Conservation (phyloP, 2,797 vertebrate species). For the Glyptemys insculpta region DNA sequence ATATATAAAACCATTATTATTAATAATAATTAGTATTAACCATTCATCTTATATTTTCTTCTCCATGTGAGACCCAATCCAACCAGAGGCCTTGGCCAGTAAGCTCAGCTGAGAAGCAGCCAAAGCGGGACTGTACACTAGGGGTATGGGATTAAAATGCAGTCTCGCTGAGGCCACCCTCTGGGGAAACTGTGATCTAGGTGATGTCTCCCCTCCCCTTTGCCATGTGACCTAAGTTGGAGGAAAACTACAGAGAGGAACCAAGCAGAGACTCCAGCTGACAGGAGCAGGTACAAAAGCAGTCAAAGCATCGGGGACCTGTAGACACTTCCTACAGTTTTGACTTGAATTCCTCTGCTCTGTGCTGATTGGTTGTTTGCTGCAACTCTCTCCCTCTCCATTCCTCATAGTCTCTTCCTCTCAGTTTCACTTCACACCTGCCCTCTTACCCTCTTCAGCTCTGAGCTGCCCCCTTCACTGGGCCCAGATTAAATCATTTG, state of each 20-base stretch:
- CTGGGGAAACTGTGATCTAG: not conserved
- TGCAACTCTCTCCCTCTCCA: no score
- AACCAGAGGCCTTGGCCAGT: not conserved
- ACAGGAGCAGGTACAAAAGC: no score
- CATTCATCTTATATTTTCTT: not conserved
- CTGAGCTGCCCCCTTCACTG: not conserved
- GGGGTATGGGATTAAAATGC: not conserved
- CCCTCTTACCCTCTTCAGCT: not conserved
- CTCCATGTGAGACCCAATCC: not conserved
- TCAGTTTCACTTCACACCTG: not conserved
- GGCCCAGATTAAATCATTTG: not conserved
- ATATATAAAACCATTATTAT: not conserved
- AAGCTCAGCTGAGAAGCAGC: not conserved
- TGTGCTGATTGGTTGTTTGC: no score
- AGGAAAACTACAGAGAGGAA: not conserved
- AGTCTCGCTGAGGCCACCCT: no score
- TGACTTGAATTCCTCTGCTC: no score
- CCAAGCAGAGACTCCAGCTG: no score
- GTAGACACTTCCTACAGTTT: no score
- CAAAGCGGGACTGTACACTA: not conserved
- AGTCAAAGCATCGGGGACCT: no score
- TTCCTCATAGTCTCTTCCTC: not conserved
- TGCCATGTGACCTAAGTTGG: not conserved
- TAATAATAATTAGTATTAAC: not conserved
- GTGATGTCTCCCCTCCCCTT: not conserved